Evolutionary conservation across 2,113 vertebrate genomes (phyloP), one percentile per base, ranked within the genome.

Genomic region (Serinus canaria): DNA sequence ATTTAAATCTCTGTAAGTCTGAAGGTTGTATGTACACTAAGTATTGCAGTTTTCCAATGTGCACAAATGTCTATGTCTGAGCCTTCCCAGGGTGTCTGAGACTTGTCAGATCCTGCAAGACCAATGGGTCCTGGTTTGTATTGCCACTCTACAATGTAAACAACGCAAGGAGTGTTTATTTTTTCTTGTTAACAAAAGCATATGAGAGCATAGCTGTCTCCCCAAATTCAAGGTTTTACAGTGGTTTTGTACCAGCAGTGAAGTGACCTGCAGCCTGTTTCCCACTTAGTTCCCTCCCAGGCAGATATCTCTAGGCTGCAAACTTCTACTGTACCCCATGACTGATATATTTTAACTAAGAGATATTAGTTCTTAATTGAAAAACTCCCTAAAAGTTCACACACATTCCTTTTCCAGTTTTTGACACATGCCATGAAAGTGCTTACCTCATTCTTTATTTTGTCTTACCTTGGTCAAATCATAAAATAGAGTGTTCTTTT

Each of bases 381-480:
- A 86, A 80, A 88, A 95, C 93, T 94, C 95, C 96, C 93, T 95
- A 95, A 92, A 94, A 83, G 83, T 91, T 95, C 90, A 83, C 90
- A 94, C 22, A 81, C 93, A 96, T 96, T 90, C 82, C n/a, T 92
- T 78, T 87, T 76, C 80, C 17, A 6, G 46, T 33, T 92, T 94
- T 90, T 81, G 66, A 93, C 59, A 87, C 27, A 19, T 59, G 92
- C 60, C 25, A 21, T 86, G 83, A 46, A 64, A 89, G 9, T 1
- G 0, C 70, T 95, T 91, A 80, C 39, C 49, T 89, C 43, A 23
- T 80, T 95, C 64, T 87, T 84, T 77, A 55, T 79, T 92, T 84
- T 90, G 68, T 67, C 87, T 92, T 91, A 83, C 87, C 92, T 95
- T 95, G 64, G 68, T 95, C 60, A 77, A 78, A 53, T 35, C 55